Evolutionary conservation across 2,113 vertebrate species (phyloP).

Genomic region (Ariopsis seemanni): DNA sequence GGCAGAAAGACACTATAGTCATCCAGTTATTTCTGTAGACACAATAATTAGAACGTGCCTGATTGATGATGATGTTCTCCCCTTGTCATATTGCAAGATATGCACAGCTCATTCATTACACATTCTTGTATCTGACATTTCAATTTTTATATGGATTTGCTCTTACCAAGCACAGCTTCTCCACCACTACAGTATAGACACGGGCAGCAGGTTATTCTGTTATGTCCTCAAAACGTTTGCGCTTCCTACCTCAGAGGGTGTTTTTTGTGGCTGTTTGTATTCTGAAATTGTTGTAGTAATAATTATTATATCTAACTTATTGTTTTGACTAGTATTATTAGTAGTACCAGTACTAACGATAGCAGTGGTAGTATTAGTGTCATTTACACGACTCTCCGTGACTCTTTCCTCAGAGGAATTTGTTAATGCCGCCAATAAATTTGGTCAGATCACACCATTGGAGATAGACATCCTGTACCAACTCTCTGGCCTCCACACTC

Average conservation of each 20-base stretch:
- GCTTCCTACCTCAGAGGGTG: neutral
- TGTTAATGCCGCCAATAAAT: constrained; percentile 90
- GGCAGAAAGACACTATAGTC: neutral
- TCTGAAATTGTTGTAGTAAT: neutral
- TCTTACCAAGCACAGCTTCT: neutral
- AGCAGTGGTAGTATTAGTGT: neutral
- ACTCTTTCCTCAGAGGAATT: constrained; percentile 77
- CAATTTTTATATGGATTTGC: neutral
- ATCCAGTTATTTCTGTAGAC: neutral
- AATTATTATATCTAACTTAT: neutral
- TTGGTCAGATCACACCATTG: constrained; percentile 95
- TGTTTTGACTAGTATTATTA: neutral
- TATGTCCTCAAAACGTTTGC: too few species aligned
- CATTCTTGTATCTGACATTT: neutral
- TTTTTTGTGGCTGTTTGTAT: neutral
- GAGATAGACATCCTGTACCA: constrained; percentile 98
- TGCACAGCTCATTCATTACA: neutral
- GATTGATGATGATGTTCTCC: constrained; percentile 17
- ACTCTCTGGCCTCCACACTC: constrained; percentile 88
- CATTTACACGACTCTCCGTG: neutral
- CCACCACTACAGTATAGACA: too few species aligned
- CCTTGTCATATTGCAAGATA: neutral
- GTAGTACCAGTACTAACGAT: neutral
- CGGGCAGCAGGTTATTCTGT: neutral
- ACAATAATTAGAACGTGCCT: neutral